A percentile compares a stretch with the other conserved stretches of the same genome.
Conservation (phyloP, 1,140 invertebrate species). For the Tyrophagus putrescentiae region DNA sequence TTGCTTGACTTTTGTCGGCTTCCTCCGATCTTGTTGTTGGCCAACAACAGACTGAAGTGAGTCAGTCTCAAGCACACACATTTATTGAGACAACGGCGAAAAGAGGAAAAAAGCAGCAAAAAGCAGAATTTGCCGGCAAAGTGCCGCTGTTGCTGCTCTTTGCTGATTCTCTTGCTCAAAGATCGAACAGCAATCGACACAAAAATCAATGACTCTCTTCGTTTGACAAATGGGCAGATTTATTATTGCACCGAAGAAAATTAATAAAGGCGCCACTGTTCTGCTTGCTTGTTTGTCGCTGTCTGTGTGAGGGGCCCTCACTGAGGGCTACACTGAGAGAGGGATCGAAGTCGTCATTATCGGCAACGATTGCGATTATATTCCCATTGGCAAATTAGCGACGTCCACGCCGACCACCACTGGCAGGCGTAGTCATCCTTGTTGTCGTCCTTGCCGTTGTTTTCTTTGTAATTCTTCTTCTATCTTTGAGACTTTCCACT, state of each 20-base stretch:
- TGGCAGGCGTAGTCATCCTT: too few species aligned
- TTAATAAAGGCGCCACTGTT: constrained; percentile 9
- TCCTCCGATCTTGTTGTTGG: background rate
- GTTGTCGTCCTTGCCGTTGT: too few species aligned
- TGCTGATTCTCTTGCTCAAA: background rate
- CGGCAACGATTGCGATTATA: constrained; percentile 9
- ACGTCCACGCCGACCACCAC: too few species aligned
- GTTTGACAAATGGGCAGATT: constrained; percentile 8
- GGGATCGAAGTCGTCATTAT: background rate
- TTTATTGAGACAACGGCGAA: too few species aligned
- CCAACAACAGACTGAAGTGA: background rate
- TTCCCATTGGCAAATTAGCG: constrained; percentile 2
- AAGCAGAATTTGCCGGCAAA: too few species aligned
- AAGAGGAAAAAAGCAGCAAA: too few species aligned
- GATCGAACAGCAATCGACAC: constrained; percentile 5
- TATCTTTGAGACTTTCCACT: too few species aligned
- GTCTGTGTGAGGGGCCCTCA: too few species aligned
- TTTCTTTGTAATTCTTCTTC: too few species aligned
- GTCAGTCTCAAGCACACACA: too few species aligned
- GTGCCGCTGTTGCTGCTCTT: too few species aligned
- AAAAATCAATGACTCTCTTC: background rate
- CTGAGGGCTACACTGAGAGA: background rate
- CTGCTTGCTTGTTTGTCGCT: too few species aligned
- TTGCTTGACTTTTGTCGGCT: background rate
- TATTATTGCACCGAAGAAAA: background rate